These are phyloP conservation scores for Idaea aversata DNA, from an alignment of 2,888 invertebrate species.

Conservation along the genomic window DNA sequence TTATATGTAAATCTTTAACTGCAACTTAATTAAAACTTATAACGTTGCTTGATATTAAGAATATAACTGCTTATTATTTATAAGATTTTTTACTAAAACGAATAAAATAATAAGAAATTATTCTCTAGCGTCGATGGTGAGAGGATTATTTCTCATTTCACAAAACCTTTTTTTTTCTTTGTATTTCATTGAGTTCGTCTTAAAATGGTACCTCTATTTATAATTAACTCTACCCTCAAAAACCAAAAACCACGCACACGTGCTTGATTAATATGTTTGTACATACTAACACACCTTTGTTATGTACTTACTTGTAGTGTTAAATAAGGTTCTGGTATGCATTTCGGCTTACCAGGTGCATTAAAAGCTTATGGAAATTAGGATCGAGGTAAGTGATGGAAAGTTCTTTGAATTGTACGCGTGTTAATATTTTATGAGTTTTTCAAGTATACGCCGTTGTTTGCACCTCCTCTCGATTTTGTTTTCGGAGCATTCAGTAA, in stretches of 20 bases:
- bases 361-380: slow-evolving; percentile 29
- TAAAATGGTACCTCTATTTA: background rate
- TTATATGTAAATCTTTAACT: too few relatives aligned
- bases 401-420: background rate
- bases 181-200: background rate
- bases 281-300: background rate
- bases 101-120: too few relatives aligned
- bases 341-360: slow-evolving; percentile 48
- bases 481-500: background rate
- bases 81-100: too few relatives aligned
- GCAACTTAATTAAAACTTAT: too few relatives aligned
- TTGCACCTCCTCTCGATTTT: background rate
- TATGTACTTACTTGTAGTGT: slow-evolving; percentile 58
- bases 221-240: background rate
- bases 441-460: background rate
- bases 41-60: too few relatives aligned
- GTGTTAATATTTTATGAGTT: background rate
- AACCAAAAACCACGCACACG: slow-evolving; percentile 27
- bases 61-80: too few relatives aligned
- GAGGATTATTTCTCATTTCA: too few relatives aligned
- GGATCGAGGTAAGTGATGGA: background rate
- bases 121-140: too few relatives aligned
- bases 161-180: background rate
- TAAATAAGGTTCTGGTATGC: slow-evolving; percentile 54
- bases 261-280: slow-evolving; percentile 29